Base-by-base conservation (phyloP, 2,113 vertebrate species). In the Sapayoa aenigma region DNA sequence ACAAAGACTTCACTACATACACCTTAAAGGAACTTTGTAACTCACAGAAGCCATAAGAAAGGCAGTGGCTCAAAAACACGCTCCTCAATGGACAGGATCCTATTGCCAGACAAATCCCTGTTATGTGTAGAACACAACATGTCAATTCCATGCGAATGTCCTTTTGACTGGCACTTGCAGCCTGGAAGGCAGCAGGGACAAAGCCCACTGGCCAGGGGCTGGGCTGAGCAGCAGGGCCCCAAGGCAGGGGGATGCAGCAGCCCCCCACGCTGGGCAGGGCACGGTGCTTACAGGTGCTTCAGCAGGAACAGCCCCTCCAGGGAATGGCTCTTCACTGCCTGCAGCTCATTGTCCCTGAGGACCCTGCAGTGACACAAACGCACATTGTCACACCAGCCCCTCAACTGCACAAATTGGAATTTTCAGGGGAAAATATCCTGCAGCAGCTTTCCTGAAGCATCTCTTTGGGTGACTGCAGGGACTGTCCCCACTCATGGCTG, bases 271-370 rank as follows among this genome's bases (percentile, higher is more conserved):
- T 6, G 74, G 89, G 68, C 74, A 73, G 76, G 53, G 59, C 37
- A 16, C 2, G 21, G 65, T 50, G 97, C 97, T 93, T 97, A 98
- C 97, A 98, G 92, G 79, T 95, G 77, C 90, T 91, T 93, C 44
- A 98, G 96, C 55, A 94, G 89, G 18, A 97, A 72, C 83, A 98
- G 91, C 62, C 96, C 97, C 86, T 97, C 87, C 84, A 97, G 96
- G 5, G 96, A 97, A 44, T 15, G 68, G 46, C 96, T 97, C 74
- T 56, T 76, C 84, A 98, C 78, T 44, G 47, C 55, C 12, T 5
- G 81, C 91, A 98, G 74, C 19, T 49, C 6, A 25, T 98, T 98
- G 77, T 84, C 71, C 59, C 62, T 91, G 59, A 97, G 92, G 50
- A 95, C 69, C 89, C 97, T 97, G 76, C 31, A 97, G 94, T 28